phyloP scores from a whole-genome alignment of 2,888 invertebrate genomes.

The Chrysodeixis includens region DNA sequence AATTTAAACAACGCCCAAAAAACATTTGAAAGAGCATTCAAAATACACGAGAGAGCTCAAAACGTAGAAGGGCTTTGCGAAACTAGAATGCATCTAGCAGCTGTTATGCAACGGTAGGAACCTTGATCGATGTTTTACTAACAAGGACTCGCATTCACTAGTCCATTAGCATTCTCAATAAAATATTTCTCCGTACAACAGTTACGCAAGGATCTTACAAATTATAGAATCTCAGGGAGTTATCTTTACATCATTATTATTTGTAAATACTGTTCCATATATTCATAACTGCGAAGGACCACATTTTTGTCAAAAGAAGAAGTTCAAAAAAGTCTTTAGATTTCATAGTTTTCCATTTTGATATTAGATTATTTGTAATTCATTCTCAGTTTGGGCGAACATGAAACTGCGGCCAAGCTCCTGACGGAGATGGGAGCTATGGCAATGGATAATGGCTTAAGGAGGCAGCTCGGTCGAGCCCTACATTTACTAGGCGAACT shows the following conservation, averaged over 20 bases:
- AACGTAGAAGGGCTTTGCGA: constrained; percentile 85
- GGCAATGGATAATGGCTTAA: constrained; percentile 77
- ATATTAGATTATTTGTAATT: no score
- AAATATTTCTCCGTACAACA: not conserved
- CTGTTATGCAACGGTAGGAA: constrained; percentile 86
- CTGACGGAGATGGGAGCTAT: constrained; percentile 83
- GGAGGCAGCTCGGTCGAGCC: constrained; percentile 79
- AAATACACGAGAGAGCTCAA: constrained; percentile 74
- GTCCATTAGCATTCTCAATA: not conserved
- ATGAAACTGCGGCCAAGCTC: constrained; percentile 76
- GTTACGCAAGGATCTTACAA: not conserved
- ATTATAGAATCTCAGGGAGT: no score
- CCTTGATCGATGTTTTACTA: constrained; percentile 7
- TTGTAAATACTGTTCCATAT: no score
- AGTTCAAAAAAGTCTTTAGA: no score
- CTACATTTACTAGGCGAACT: constrained; percentile 82
- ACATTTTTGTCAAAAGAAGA: no score
- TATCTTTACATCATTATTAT: no score
- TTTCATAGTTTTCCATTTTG: no score
- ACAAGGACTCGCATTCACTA: not conserved
- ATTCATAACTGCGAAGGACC: no score
- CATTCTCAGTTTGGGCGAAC: constrained; percentile 72
- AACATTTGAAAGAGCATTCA: constrained; percentile 84
- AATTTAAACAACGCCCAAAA: constrained; percentile 84
- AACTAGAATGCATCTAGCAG: constrained; percentile 86